These are phyloP conservation scores for Acholoe squamosa DNA, from an alignment of 2,888 invertebrate genomes.

Conservation along the genomic window DNA sequence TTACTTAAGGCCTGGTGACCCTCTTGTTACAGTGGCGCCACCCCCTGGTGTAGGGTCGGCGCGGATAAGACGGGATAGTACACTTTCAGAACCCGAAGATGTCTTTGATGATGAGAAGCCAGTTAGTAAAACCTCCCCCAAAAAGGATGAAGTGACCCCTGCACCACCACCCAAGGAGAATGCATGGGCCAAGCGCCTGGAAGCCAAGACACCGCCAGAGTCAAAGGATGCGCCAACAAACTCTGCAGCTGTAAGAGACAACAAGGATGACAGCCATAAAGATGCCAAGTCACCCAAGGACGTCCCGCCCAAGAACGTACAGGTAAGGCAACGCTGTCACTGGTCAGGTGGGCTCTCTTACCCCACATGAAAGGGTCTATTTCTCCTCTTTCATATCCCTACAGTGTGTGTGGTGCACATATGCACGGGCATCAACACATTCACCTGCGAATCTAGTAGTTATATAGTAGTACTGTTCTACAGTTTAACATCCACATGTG, in stretches of 20 bases:
- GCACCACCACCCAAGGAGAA: slow-evolving; percentile 82
- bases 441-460: too few relatives aligned
- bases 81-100: slow-evolving; percentile 66
- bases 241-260: background rate
- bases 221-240: background rate
- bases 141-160: slow-evolving; percentile 69
- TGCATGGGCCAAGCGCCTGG: slow-evolving; percentile 78
- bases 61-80: slow-evolving; percentile 66
- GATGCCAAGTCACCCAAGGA: slow-evolving; percentile 15
- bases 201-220: background rate
- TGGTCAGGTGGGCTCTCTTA: too few relatives aligned
- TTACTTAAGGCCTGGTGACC: too few relatives aligned
- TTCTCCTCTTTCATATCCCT: too few relatives aligned
- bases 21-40: slow-evolving; percentile 66
- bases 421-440: too few relatives aligned
- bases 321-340: background rate
- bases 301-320: slow-evolving; percentile 12
- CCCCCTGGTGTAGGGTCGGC: slow-evolving; percentile 69
- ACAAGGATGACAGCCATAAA: background rate
- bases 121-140: slow-evolving; percentile 59
- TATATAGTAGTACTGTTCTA: too few relatives aligned
- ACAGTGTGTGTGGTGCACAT: too few relatives aligned
- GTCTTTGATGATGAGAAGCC: slow-evolving; percentile 69
- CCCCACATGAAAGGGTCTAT: too few relatives aligned
- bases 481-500: too few relatives aligned